Evolutionary conservation across 1,140 invertebrate species (phyloP).

Genomic region (Drosophila eugracilis): DNA sequence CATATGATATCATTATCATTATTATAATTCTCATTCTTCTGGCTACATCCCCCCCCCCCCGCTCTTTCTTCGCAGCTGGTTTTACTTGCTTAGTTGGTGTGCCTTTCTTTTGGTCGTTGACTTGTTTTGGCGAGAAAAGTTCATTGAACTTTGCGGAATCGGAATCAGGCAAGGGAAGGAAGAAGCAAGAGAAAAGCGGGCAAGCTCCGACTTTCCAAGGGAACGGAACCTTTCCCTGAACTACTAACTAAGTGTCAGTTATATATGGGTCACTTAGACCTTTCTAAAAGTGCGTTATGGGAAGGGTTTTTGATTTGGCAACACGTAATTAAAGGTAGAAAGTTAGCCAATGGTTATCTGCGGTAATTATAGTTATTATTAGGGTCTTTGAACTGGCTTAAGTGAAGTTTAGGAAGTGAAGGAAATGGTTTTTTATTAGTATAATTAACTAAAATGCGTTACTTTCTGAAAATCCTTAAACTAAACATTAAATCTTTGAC

Average conservation of each 20-base stretch:
- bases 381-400: neutral
- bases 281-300: conserved; percentile 31
- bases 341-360: neutral
- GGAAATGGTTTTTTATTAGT: no score
- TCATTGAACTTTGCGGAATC: conserved; percentile 31
- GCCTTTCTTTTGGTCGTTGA: conserved; percentile 62
- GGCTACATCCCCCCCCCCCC: neutral
- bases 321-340: conserved; percentile 7
- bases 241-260: conserved; percentile 25
- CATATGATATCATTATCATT: conserved; percentile 62
- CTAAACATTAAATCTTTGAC: no score
- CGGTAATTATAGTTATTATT: conserved; percentile 20
- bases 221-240: conserved; percentile 41
- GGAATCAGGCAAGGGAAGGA: conserved; percentile 15
- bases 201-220: conserved; percentile 33
- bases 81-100: conserved; percentile 41
- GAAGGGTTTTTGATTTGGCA: conserved; percentile 6
- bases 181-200: conserved; percentile 10
- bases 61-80: conserved; percentile 25
- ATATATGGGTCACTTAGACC: conserved; percentile 39
- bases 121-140: conserved; percentile 45
- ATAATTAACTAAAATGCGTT: neutral
- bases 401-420: no score
- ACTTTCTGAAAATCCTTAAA: neutral
- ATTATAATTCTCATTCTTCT: conserved; percentile 39